Evolutionary conservation across 1,140 invertebrate genomes (phyloP).

Genomic region (Ceratitis capitata): DNA sequence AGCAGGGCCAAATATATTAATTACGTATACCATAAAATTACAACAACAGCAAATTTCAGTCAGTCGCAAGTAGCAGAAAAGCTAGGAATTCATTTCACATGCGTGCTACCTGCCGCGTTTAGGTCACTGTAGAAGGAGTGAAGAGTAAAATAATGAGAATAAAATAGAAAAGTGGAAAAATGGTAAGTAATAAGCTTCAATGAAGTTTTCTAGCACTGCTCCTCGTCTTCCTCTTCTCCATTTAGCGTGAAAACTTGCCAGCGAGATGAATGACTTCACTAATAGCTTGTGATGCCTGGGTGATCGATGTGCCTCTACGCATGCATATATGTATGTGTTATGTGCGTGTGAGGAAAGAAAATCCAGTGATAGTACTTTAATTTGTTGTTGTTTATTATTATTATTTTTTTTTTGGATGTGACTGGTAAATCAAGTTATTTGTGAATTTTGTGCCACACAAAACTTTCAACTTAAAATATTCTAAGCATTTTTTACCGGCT

Average conservation of each 20-base stretch:
- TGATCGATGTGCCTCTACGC: not conserved
- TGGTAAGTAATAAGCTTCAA: not conserved
- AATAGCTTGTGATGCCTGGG: not conserved
- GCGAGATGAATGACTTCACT: not conserved
- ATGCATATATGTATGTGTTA: not conserved
- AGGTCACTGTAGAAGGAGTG: not conserved
- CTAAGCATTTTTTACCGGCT: not conserved
- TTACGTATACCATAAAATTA: not conserved
- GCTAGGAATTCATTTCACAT: not conserved
- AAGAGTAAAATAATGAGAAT: not conserved
- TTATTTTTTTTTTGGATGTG: too few species aligned
- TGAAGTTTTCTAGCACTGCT: not conserved
- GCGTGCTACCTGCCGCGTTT: not conserved
- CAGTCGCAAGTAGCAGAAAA: not conserved
- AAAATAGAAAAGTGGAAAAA: not conserved
- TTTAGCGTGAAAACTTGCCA: not conserved
- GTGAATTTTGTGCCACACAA: not conserved
- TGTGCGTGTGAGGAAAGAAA: too few species aligned
- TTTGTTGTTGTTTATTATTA: too few species aligned
- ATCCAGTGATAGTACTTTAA: too few species aligned
- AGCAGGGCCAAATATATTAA: not conserved
- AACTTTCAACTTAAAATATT: not conserved
- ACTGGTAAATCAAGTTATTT: too few species aligned
- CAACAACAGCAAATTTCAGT: not conserved
- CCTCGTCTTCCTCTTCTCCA: not conserved